Conservation (phyloP, 2,113 vertebrate species). For the Zosterops pallidus region DNA sequence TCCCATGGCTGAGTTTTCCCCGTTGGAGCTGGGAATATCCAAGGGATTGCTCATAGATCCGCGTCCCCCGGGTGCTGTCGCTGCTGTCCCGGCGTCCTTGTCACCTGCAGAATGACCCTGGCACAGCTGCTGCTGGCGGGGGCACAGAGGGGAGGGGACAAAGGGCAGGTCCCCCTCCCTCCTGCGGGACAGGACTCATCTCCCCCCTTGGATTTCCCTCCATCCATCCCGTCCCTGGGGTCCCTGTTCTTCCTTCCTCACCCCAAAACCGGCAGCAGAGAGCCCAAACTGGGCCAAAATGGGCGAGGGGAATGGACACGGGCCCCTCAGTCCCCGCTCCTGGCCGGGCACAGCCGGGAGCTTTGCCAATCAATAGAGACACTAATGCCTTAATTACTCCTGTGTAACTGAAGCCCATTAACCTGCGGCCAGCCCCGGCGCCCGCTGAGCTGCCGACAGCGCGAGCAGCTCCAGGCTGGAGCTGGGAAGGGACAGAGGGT, state of each 20-base stretch:
- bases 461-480: background rate
- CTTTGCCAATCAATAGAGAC: background rate
- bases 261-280: background rate
- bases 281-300: background rate
- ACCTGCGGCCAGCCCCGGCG: background rate
- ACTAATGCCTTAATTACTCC: slow-evolving; percentile 44
- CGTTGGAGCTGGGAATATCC: background rate
- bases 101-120: background rate
- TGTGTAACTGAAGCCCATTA: slow-evolving; percentile 48
- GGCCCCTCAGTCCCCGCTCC: background rate
- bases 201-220: background rate
- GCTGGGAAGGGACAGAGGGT: background rate
- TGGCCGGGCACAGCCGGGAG: background rate
- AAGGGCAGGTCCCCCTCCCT: background rate
- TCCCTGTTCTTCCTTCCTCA: background rate
- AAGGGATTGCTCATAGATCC: background rate
- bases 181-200: accelerated
- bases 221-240: background rate
- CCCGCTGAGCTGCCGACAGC: slow-evolving; percentile 28
- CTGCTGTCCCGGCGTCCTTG: background rate
- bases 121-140: background rate
- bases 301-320: background rate
- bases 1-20: background rate
- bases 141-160: background rate
- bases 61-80: background rate